These are phyloP conservation scores for Drosophila lacertosa DNA, from an alignment of 1,140 invertebrate genomes.

Conservation along the genomic window DNA sequence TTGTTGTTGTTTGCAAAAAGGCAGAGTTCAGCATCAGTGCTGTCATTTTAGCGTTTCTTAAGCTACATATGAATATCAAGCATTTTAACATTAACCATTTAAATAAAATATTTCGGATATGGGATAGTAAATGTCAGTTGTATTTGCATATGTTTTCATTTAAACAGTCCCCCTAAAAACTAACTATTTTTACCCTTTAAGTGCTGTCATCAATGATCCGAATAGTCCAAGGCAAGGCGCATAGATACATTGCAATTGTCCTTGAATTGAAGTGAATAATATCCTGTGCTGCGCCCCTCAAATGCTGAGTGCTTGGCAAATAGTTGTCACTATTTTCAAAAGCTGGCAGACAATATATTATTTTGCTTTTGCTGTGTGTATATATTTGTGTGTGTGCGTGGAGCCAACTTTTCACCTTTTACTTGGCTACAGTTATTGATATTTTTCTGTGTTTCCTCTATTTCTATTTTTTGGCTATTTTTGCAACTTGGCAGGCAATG, in stretches of 20 bases:
- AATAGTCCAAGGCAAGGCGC: not conserved
- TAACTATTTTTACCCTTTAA: not conserved
- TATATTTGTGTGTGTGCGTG: slow-evolving; percentile 7
- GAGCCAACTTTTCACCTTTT: slow-evolving; percentile 20
- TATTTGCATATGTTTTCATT: not conserved
- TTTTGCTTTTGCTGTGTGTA: not conserved
- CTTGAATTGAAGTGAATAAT: slow-evolving; percentile 44
- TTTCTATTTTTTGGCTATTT: slow-evolving; percentile 35
- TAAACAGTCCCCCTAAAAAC: too few relatives aligned
- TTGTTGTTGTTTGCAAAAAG: slow-evolving; percentile 32
- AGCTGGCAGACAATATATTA: slow-evolving; percentile 29
- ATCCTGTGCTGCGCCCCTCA: slow-evolving; percentile 30
- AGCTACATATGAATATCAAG: not conserved
- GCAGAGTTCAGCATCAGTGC: slow-evolving; percentile 36
- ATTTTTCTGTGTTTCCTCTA: not conserved
- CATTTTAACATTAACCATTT: too few relatives aligned
- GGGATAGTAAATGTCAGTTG: too few relatives aligned
- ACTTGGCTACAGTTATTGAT: slow-evolving; percentile 47
- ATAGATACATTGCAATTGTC: slow-evolving; percentile 23
- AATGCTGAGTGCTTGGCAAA: slow-evolving; percentile 35
- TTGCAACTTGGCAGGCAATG: slow-evolving; percentile 39
- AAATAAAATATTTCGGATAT: too few relatives aligned
- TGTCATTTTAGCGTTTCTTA: not conserved
- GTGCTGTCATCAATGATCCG: not conserved
- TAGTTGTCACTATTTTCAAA: slow-evolving; percentile 20